Evolutionary conservation across 2,888 invertebrate genomes (phyloP).

Genomic region (Mechanitis mazaeus): DNA sequence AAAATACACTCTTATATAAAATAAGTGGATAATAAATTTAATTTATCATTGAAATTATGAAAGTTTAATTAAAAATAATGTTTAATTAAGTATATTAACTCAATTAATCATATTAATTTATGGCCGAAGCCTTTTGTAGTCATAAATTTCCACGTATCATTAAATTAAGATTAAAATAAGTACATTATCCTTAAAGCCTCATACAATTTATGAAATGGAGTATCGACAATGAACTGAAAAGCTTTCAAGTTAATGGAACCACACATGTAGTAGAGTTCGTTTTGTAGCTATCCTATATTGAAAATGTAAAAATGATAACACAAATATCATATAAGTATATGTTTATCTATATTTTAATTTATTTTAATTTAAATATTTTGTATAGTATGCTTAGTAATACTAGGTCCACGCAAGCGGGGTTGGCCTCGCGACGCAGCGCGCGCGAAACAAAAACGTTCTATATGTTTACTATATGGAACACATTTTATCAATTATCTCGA

Average conservation of each 20-base stretch:
- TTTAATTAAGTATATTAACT: not conserved
- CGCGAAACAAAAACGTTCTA: too few species aligned
- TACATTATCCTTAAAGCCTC: constrained; percentile 25
- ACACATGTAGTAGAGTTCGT: not conserved
- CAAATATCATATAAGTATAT: not conserved
- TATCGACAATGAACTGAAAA: constrained; percentile 46
- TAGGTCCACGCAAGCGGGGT: too few species aligned
- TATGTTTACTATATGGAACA: too few species aligned
- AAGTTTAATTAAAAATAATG: not conserved
- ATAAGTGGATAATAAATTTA: too few species aligned
- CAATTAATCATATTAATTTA: not conserved
- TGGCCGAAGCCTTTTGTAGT: not conserved
- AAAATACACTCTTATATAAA: too few species aligned
- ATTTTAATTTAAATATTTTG: not conserved
- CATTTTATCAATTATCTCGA: too few species aligned
- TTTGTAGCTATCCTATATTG: constrained; percentile 12
- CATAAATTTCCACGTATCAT: constrained; percentile 16
- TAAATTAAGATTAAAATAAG: constrained; percentile 26
- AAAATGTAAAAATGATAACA: not conserved
- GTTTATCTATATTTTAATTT: too few species aligned
- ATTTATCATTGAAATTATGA: too few species aligned
- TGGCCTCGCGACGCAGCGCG: too few species aligned
- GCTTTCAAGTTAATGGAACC: constrained; percentile 37
- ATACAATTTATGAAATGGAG: constrained; percentile 36
- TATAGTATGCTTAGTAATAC: not conserved